Percentiles rank a stretch among this genome's conserved stretches.
phyloP scores from a whole-genome alignment of 2,113 vertebrate species.

The Terrapene triunguis region DNA sequence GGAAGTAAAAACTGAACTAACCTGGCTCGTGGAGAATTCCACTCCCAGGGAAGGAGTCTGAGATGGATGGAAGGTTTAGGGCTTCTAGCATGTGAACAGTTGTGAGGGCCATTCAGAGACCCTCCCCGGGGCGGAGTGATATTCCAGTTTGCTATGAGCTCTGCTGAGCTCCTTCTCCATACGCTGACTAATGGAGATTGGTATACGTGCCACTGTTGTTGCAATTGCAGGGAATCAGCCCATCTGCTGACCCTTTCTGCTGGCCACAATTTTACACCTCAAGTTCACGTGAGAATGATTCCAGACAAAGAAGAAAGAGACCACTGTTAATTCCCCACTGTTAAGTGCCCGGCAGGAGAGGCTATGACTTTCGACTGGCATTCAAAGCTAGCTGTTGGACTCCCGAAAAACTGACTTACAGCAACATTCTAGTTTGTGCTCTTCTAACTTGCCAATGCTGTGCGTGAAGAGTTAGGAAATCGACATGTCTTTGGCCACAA shows the following conservation, averaged over 20 bases:
- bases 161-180: background rate
- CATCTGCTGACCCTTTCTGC: background rate
- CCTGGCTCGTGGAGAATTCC: background rate
- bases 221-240: background rate
- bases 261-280: background rate
- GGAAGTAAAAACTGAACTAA: background rate
- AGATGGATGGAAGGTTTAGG: background rate
- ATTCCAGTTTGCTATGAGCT: background rate
- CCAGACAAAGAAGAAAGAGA: background rate
- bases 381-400: background rate
- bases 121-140: background rate
- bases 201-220: background rate
- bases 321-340: background rate
- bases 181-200: too few relatives aligned
- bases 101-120: background rate
- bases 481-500: background rate
- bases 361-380: background rate
- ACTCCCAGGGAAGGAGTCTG: background rate
- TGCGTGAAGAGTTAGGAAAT: background rate
- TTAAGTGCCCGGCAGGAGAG: background rate
- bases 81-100: background rate
- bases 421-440: fast-evolving
- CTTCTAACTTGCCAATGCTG: background rate
- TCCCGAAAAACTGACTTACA: background rate
- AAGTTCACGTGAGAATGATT: background rate